phyloP scores from a whole-genome alignment of 2,797 vertebrate species.

The Acanthornis magna region DNA sequence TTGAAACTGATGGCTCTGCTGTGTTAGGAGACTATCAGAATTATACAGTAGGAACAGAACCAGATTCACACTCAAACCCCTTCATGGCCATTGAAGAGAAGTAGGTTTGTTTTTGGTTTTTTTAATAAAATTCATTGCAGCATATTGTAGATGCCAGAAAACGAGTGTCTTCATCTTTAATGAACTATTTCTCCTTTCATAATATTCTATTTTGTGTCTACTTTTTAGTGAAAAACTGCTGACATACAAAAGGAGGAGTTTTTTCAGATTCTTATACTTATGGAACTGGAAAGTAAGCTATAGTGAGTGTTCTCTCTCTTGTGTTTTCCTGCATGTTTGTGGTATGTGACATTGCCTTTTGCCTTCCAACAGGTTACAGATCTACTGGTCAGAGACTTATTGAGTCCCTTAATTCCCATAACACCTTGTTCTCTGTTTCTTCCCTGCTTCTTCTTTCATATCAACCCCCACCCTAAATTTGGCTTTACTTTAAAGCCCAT shows the following conservation, averaged over 20 bases:
- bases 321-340: neutral
- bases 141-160: neutral
- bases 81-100: neutral
- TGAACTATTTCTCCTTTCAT: neutral
- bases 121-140: neutral
- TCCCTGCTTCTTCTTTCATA: neutral
- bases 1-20: constrained; percentile 15
- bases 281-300: neutral
- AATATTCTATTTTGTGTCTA: neutral
- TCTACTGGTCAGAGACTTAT: neutral
- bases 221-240: neutral
- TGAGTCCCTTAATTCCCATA: neutral
- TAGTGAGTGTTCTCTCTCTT: too few relatives aligned
- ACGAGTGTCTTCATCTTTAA: neutral
- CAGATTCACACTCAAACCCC: neutral
- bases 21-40: neutral
- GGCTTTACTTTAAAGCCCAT: neutral
- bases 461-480: neutral
- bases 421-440: neutral
- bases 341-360: neutral
- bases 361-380: neutral
- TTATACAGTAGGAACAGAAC: neutral
- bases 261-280: neutral
- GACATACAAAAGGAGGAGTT: neutral
- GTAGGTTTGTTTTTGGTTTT: neutral